Base-by-base conservation (phyloP, 2,113 vertebrate species). In the Corapipo altera region DNA sequence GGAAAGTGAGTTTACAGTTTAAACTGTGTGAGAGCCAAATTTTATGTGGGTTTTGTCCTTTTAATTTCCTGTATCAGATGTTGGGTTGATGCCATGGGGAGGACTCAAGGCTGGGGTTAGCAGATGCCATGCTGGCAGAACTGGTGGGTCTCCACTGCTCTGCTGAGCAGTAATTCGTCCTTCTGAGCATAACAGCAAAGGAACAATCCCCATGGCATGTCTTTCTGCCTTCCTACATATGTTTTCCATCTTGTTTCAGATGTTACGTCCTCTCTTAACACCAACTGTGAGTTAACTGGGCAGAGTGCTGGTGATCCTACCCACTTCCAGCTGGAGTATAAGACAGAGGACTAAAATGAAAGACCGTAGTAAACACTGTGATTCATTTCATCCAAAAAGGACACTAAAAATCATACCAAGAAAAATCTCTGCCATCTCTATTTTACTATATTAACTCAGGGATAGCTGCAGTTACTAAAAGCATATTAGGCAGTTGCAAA, bases 351-450 rank as follows among this genome's bases (percentile, higher is more conserved):
- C 65, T 64, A 44, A 74, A 90, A 71, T 30, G 72, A 91, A 91
- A 93, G 88, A 55, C 79, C 2, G 0, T 94, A 94, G 96, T 93
- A 93, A 96, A 96, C 49, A 93, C 12, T 32, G 19, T 95, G 95
- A 96, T 55, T 96, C 72, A 85, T 88, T 86, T 84, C 12, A 77
- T 88, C 88, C 59, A 67, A 75, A 95, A 93, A 64, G 37, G 52
- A 90, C 43, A 86, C 85, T 95, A 86, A 93, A 94, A 96, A 54
- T 12, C 12, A 52, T 59, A 87, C 27, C 57, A 49, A 69, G 69
- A 74, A 93, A 88, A 94, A 80, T 91, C 54, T 80, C 55, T 57
- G 51, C 48, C n/a, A 77, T 85, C 67, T 71, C 77, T 74, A 37
- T 94, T 88, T 77, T 58, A 41, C 70, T 85, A 23, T 93, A 86